Percentiles rank a stretch among this genome's conserved stretches.
These are phyloP conservation scores for Pseudococcus longispinus DNA, from an alignment of 2,888 invertebrate species.

Conservation along the genomic window DNA sequence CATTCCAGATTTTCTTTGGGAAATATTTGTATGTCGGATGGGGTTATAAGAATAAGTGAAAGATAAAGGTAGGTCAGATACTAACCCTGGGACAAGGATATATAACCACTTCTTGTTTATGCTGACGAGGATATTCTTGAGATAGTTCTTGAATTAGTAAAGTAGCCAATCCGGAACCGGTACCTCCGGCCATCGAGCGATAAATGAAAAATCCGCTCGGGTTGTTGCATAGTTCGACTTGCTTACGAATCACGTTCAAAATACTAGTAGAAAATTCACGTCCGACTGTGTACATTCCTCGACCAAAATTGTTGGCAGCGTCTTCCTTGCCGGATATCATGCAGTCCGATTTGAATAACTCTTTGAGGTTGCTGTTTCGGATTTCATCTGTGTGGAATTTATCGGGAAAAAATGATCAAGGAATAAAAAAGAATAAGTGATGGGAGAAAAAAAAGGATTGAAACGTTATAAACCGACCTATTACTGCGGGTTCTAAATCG, in stretches of 20 bases:
- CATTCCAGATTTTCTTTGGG: too few species aligned
- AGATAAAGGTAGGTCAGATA: not conserved
- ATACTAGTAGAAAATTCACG: not conserved
- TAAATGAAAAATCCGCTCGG: constrained; percentile 7
- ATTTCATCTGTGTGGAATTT: constrained; percentile 2
- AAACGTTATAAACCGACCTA: not conserved
- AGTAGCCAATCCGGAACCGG: constrained; percentile 35
- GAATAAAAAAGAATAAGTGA: not conserved
- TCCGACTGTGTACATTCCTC: constrained; percentile 41
- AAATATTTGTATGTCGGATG: too few species aligned
- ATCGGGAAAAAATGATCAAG: too few species aligned
- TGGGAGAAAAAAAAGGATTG: not conserved
- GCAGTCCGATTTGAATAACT: not conserved
- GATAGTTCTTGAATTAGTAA: not conserved
- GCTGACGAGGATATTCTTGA: not conserved
- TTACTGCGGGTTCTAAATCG: constrained; percentile 32
- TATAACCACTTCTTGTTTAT: constrained; percentile 36
- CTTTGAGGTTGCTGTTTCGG: not conserved
- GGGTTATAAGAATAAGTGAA: not conserved
- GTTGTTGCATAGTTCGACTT: not conserved
- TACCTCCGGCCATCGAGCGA: constrained; percentile 35
- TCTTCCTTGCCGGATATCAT: constrained; percentile 27
- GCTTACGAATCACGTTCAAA: not conserved
- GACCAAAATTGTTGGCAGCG: constrained; percentile 27
- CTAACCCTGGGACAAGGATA: constrained; percentile 41